These are phyloP conservation scores for Protophormia terraenovae DNA, from an alignment of 2,888 invertebrate genomes.

Conservation along the genomic window DNA sequence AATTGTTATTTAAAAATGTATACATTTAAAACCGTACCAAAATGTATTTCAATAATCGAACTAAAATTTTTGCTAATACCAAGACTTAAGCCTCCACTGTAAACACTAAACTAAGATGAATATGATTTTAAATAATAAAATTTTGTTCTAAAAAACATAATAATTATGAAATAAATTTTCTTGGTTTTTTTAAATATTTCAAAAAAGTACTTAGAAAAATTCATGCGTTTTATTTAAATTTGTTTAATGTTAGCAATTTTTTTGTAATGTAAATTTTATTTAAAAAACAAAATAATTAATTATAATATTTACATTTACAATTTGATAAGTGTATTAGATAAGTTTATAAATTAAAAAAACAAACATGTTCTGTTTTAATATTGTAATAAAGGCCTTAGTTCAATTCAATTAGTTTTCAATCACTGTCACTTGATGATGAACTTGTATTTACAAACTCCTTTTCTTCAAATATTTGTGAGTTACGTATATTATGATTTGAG, in stretches of 20 bases:
- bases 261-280: constrained; percentile 20
- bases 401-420: not conserved
- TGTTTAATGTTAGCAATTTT: not conserved
- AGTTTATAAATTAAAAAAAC: constrained; percentile 4
- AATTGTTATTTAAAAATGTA: not conserved
- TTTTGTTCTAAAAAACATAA: not conserved
- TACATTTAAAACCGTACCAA: too few species aligned
- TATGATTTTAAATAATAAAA: constrained; percentile 36
- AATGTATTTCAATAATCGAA: too few species aligned
- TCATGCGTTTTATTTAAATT: constrained; percentile 10
- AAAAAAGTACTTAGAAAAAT: not conserved
- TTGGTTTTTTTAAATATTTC: too few species aligned
- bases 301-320: constrained; percentile 28
- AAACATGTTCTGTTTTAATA: not conserved
- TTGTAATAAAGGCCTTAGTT: not conserved
- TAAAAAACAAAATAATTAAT: constrained; percentile 8
- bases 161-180: too few species aligned
- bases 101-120: constrained; percentile 29
- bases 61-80: not conserved
- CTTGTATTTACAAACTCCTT: constrained; percentile 39
- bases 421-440: constrained; percentile 58
- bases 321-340: constrained; percentile 23
- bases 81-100: not conserved
- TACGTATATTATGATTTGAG: constrained; percentile 58
- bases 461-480: constrained; percentile 32